Evolutionary conservation across 2,888 invertebrate species (phyloP), one percentile per base, ranked within the genome.

Genomic region (Venusia cambrica): DNA sequence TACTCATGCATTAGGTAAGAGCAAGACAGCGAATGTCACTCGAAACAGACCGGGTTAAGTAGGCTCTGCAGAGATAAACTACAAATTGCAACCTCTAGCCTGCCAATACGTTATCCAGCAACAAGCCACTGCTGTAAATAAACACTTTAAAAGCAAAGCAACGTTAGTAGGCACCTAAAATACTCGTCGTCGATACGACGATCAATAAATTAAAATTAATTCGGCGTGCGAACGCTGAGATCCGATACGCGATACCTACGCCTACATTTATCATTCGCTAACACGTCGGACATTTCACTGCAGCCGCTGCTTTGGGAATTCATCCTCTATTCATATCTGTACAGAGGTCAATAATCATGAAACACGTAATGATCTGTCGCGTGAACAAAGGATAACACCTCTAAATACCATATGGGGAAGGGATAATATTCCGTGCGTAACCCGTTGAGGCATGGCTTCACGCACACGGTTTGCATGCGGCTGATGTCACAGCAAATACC

Each of bases 191-290:
- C 80, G 78, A 80, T 84, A 80, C 79, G 70, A 69, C 79, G 80
- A 83, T 84, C 87, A 84, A 87, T 87, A 87, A 87, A 85, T 87
- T 85, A 85, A 87, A 85, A 87, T 87, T 85, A 87, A 85, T 87
- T 87, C 87, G 85, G 84, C 83, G 83, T 83, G 85, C 87, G 84
- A 87, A 85, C 85, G 84, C 70, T 57, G 73, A 83, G 85, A 87
- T 87, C 80, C 85, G 85, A 87, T 87, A 79, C 72, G 74, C 79
- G 87, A 87, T 87, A 85, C 64, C 73, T 73, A 84, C 87, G 85
- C 85, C 84, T 87, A 83, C 85, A 87, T 87, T 84, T 85, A 87
- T 85, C 87, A 85, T 85, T 85, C 84, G 84, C 76, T 83, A 85
- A 85, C 85, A 80, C 81, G 77, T 79, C 80, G 81, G 81, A 84